Base-by-base conservation (phyloP, 2,888 invertebrate genomes). In the Thera obeliscata region DNA sequence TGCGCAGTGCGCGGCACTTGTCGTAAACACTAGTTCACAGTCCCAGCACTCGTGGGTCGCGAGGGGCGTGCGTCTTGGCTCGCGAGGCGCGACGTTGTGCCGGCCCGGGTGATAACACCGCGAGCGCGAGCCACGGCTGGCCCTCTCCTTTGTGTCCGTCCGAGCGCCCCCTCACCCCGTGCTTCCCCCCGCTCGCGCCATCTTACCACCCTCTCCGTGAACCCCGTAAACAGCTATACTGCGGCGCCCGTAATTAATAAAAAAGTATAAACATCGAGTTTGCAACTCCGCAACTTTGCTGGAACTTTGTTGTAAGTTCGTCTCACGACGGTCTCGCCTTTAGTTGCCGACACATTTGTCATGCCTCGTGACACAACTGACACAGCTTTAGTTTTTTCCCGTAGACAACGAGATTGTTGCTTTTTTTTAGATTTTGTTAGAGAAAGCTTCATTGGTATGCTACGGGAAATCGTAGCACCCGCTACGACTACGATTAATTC, bases 111-210 rank as follows among this genome's bases (percentile, higher is more conserved):
- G 91, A 90, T 90, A 90, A 90, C 86, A 87, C 88, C 87, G 84
- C 87, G 84, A 87, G 84, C 87, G 84, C 87, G 84, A 87, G 85
- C 87, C 87, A 88, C 90, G 89, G 83, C 88, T 87, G 90, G 89
- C 91, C 87, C 89, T 87, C 91, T 89, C 91, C 91, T 92, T 91
- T 93, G 91, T 90, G 94, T 90, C 94, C 94, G 94, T 94, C 87
- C 86, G 81, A 81, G 76, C 81, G 74, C 76, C 81, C 85, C 81
- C 86, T 79, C 76, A 9, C 74, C 81, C 86, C 79, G 87, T 86
- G 88, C 87, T 72, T 75, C 58, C 71, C 72, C 70, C 67, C 78
- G 88, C 87, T 78, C 82, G 78, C 83, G 80, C 67, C 75, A 80
- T 83, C 82, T 85, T 79, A 80, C 80, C 81, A 77, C 83, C 85